Evolutionary conservation across 2,888 invertebrate genomes (phyloP).

Genomic region (Campoletis raptor): DNA sequence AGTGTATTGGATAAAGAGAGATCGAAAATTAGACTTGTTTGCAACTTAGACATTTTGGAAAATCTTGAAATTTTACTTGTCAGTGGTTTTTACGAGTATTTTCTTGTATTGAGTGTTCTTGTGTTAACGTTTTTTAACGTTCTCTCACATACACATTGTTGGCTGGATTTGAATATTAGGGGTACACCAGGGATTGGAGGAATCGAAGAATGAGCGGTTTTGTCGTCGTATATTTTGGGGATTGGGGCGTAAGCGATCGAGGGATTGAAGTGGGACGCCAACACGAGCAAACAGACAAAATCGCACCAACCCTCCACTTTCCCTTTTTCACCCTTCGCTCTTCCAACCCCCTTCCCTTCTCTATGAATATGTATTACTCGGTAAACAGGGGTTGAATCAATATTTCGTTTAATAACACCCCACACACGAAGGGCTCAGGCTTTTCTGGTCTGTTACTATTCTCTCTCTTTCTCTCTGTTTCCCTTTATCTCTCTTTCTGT

Average conservation of each 20-base stretch:
- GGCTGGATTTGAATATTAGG: neutral
- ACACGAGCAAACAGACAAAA: conserved; percentile 80
- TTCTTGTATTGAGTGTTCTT: no score
- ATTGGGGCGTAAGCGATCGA: conserved; percentile 62
- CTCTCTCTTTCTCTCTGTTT: conserved; percentile 48
- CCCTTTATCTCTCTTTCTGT: conserved; percentile 40
- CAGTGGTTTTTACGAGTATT: no score
- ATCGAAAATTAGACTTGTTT: no score
- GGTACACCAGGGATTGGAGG: neutral
- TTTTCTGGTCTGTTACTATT: conserved; percentile 35
- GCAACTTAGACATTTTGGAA: no score
- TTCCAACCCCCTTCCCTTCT: neutral
- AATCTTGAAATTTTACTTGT: no score
- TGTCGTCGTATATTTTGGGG: conserved; percentile 58
- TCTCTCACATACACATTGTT: neutral
- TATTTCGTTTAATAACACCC: conserved; percentile 85
- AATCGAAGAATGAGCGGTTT: conserved; percentile 45
- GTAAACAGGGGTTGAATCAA: conserved; percentile 85
- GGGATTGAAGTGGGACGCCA: conserved; percentile 59
- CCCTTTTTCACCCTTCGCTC: neutral
- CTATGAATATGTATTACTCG: conserved; percentile 84
- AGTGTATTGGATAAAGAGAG: no score
- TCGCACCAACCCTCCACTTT: conserved; percentile 72
- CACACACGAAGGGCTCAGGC: conserved; percentile 72
- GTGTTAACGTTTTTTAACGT: conserved; percentile 13